Evolutionary conservation across 2,888 invertebrate genomes (phyloP), one percentile per base, ranked within the genome.

Genomic region (Spodoptera littoralis): DNA sequence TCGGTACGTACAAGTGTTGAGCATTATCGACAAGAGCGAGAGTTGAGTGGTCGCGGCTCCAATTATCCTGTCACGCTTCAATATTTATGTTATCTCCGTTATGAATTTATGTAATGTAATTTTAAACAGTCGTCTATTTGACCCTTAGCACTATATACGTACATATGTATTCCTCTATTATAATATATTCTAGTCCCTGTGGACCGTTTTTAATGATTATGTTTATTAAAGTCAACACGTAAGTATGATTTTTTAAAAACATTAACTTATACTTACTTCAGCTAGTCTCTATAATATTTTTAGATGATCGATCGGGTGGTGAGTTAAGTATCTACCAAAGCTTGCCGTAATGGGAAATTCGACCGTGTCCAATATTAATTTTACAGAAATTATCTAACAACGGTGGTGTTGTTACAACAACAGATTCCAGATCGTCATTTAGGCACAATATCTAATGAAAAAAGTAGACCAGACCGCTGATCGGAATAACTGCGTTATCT

Each of bases 401-500:
- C 30, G 59, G 47, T 22, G 22, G 27, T n/a, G 48, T 44, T 11
- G 44, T 36, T 53, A 60, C 47, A 60, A 61, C 22, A 64, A 50
- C 27, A 44, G 58, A 64, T 63, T 65, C 65, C 47, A 52, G 51
- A 57, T 64, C 50, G 61, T 75, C 70, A 70, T 80, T 73, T 77
- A 66, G 69, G 62, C 62, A 78, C 68, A 79, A 79, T 76, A 70
- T 78, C 59, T 64, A 70, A 70, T 54, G 51, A 53, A 74, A 76
- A 83, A 86, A 84, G 85, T 85, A 84, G 85, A 84, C 82, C 84
- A 79, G 77, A 73, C 74, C 81, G 75, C 77, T 83, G 84, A 80
- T 84, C 84, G 83, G 84, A 83, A 85, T 82, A 85, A 81, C 84
- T 73, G 82, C 80, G 83, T 86, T 88, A 90, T 89, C 90, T 78